A percentile compares a stretch with the other conserved stretches of the same genome.
These are phyloP conservation scores for Cromileptes altivelis DNA, from an alignment of 2,113 vertebrate species.

Conservation along the genomic window DNA sequence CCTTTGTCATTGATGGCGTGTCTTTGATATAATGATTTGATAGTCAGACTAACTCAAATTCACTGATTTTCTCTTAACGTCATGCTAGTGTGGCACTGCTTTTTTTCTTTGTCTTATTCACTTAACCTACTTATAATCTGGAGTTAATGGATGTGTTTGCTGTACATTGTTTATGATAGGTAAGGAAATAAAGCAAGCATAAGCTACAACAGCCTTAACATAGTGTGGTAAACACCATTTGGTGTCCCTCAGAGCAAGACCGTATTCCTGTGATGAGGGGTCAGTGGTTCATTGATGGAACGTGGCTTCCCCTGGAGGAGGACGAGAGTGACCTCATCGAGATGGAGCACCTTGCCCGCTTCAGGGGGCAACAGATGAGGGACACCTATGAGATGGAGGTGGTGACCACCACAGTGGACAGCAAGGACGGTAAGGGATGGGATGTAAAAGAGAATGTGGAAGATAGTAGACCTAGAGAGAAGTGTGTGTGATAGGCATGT, in stretches of 20 bases:
- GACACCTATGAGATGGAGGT: slow-evolving; percentile 92
- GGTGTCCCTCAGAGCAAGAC: slow-evolving; percentile 87
- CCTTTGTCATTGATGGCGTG: too few species aligned
- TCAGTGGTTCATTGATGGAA: slow-evolving; percentile 97
- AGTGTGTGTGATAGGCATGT: not conserved
- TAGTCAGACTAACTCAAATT: too few species aligned
- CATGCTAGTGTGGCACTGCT: too few species aligned
- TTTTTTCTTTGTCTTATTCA: too few species aligned
- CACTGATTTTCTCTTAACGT: too few species aligned
- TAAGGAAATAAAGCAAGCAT: not conserved
- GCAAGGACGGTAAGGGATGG: slow-evolving; percentile 91
- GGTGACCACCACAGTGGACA: slow-evolving; percentile 88
- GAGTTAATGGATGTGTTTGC: not conserved
- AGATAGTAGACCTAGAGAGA: not conserved
- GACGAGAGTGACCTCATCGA: slow-evolving; percentile 97
- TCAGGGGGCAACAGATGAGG: slow-evolving; percentile 93
- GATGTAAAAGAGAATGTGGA: not conserved
- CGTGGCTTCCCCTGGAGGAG: slow-evolving; percentile 96
- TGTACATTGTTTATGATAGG: not conserved
- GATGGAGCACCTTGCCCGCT: slow-evolving; percentile 90
- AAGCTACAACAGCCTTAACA: not conserved
- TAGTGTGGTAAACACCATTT: not conserved
- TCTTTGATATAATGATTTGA: too few species aligned
- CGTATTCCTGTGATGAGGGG: slow-evolving; percentile 97
- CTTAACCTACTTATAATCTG: too few species aligned